Base-by-base conservation (phyloP, 2,888 invertebrate species). In the Dynastes hyllus region DNA sequence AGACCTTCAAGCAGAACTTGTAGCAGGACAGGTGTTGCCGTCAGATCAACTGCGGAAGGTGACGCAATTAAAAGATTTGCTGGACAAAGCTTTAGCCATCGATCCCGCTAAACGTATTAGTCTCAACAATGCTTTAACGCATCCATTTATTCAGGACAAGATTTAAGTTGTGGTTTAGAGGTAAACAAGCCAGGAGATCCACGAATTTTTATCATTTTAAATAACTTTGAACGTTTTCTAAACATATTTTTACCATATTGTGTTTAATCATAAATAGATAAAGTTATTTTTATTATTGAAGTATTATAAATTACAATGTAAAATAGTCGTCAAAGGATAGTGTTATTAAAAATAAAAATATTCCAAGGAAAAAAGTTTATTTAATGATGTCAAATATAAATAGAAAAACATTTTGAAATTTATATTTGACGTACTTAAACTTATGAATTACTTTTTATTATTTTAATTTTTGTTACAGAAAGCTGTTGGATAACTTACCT, bases 61-160 rank as follows among this genome's bases (percentile, higher is more conserved):
- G 63, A 92, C 93, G 8, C 98, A 99, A 87, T 91, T 99, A 51
- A 96, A 96, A 87, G 98, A 99, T 88, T 91, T 99, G 32, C 90
- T 99, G 71, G 98, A 98, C 86, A 94, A 96, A 81, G 95, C 98
- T 85, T 92, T 99, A 81, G 95, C 97, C 91, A 90, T 98, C 76
- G 98, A 99, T 90, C 95, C 98, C 0, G 93, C 94, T 51, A 98
- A 98, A 89, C 92, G 98, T 78, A 94, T 97, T 83, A 95, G 97
- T n/a, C 93, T 98, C 82, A 97, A 97, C 89, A 97, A 97, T 87
- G 97, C 98, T 55, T 91, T 99, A 76, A 94, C 95, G 29, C 98
- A 99, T 90, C 95, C 97, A 0, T 98, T 98, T 89, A 98, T 99
- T 87, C 96, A 96, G 90, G 98, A 99, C 87, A 97, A 95, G 91